Evolutionary conservation across 2,888 invertebrate genomes (phyloP).

Genomic region (Conchocele bisecta): DNA sequence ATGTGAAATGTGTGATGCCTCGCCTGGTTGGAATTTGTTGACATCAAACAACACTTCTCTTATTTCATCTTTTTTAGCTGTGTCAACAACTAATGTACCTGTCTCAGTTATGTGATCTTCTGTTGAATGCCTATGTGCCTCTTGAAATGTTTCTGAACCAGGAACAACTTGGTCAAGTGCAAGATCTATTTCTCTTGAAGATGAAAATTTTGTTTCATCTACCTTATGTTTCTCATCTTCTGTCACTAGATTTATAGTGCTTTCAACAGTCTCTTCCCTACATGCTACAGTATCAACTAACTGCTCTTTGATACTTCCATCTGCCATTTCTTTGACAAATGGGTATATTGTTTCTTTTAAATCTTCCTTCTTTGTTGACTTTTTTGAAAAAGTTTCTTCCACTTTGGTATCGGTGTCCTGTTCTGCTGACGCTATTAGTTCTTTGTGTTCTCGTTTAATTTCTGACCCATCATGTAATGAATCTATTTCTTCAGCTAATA

Average conservation of each 20-base stretch:
- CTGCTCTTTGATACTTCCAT: constrained; percentile 30
- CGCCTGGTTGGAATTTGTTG: constrained; percentile 1
- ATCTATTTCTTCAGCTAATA: constrained; percentile 48
- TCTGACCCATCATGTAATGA: constrained; percentile 56
- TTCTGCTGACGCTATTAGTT: constrained; percentile 42
- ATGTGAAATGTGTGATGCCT: constrained; percentile 31
- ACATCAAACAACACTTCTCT: constrained; percentile 52
- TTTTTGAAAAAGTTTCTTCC: constrained; percentile 42
- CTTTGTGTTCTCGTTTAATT: constrained; percentile 45
- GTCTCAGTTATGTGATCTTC: constrained; percentile 29
- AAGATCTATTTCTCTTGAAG: constrained; percentile 31
- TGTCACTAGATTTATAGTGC: constrained; percentile 21
- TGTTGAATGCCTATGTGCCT: constrained; percentile 26
- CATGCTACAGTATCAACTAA: constrained; percentile 49
- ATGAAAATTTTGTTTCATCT: constrained; percentile 48
- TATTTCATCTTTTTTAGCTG: constrained; percentile 39
- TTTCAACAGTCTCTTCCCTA: constrained; percentile 50
- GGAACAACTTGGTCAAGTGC: constrained; percentile 21
- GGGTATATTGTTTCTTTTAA: constrained; percentile 52
- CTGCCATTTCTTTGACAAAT: constrained; percentile 29
- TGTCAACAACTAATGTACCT: constrained; percentile 26
- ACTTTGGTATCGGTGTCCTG: constrained; percentile 37
- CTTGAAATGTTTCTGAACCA: constrained; percentile 29
- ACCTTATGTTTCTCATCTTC: constrained; percentile 38
- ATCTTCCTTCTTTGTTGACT: constrained; percentile 45